Percentiles rank a stretch among this genome's conserved stretches.
These are phyloP conservation scores for Phymorhynchus buccinoides DNA, from an alignment of 1,140 invertebrate species.

Conservation along the genomic window DNA sequence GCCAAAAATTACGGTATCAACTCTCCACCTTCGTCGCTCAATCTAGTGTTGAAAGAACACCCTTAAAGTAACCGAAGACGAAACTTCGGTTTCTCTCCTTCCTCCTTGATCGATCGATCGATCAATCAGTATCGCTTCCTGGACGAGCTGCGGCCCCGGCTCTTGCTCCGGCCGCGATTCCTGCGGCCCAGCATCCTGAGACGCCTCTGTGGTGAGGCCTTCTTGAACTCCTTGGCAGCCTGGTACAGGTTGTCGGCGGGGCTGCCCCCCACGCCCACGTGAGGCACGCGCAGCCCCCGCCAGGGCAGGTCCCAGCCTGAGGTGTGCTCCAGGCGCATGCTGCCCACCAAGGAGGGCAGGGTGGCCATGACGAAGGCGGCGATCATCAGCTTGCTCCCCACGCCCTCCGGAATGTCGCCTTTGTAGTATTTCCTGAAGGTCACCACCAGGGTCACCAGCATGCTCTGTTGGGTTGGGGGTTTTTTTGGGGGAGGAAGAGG, in stretches of 20 bases:
- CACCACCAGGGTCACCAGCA: background rate
- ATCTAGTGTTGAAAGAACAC: no score
- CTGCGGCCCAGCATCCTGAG: background rate
- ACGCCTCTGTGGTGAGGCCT: background rate
- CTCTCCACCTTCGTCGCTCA: no score
- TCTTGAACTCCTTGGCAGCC: background rate
- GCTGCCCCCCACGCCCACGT: background rate
- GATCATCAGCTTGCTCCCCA: background rate
- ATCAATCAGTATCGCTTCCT: no score
- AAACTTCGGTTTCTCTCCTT: background rate
- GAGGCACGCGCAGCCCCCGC: background rate
- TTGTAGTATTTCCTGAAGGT: background rate
- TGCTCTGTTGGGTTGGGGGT: no score
- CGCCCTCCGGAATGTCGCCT: background rate
- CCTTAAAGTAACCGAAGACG: no score
- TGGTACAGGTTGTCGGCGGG: background rate
- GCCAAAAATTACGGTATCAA: no score
- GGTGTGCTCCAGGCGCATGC: background rate
- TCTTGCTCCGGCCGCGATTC: background rate
- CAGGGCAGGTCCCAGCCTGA: constrained; percentile 17
- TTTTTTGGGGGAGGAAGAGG: no score
- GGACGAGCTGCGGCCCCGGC: background rate
- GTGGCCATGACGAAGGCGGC: background rate
- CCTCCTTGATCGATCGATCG: no score
- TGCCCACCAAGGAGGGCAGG: background rate